phyloP scores from a whole-genome alignment of 2,888 invertebrate genomes.

The Mongoloraphidia duomilia region DNA sequence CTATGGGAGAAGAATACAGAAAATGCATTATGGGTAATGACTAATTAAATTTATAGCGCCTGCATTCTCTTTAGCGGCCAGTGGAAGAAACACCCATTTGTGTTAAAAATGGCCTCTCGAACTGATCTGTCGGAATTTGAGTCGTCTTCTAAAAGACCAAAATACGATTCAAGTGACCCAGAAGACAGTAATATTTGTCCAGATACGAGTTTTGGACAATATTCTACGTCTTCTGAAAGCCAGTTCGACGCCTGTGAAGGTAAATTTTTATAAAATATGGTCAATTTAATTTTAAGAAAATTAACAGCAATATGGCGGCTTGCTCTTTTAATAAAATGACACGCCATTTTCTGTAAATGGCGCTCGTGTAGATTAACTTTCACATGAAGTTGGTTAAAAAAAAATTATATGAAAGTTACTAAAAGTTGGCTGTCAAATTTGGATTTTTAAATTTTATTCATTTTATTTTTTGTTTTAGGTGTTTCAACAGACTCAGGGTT shows the following conservation, averaged over 20 bases:
- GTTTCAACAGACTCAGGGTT: slow-evolving; percentile 20
- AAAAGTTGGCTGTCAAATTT: background rate
- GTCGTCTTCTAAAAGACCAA: slow-evolving; percentile 29
- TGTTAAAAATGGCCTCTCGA: slow-evolving; percentile 33
- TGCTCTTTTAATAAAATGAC: too few species aligned
- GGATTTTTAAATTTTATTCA: too few species aligned
- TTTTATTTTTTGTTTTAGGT: slow-evolving; percentile 13
- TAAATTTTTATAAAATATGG: slow-evolving; percentile 31
- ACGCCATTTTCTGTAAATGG: too few species aligned
- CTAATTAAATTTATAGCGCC: background rate
- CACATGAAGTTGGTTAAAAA: background rate
- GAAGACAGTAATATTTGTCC: slow-evolving; percentile 27
- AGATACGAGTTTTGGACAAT: slow-evolving; percentile 24
- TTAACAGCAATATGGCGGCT: slow-evolving; percentile 29
- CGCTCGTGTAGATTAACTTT: background rate
- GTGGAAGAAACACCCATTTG: slow-evolving; percentile 23
- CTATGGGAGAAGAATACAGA: background rate
- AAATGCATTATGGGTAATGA: background rate
- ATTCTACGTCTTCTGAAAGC: slow-evolving; percentile 23
- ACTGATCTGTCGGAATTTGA: slow-evolving; percentile 30
- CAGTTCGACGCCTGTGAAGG: slow-evolving; percentile 29
- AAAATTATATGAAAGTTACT: background rate
- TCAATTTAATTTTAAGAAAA: slow-evolving; percentile 26
- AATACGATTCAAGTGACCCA: slow-evolving; percentile 25
- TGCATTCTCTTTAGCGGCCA: background rate